Percentiles rank a stretch among this genome's conserved stretches.
Evolutionary conservation across 1,140 invertebrate species (phyloP).

Genomic region (Zaprionus kolodkinae): DNA sequence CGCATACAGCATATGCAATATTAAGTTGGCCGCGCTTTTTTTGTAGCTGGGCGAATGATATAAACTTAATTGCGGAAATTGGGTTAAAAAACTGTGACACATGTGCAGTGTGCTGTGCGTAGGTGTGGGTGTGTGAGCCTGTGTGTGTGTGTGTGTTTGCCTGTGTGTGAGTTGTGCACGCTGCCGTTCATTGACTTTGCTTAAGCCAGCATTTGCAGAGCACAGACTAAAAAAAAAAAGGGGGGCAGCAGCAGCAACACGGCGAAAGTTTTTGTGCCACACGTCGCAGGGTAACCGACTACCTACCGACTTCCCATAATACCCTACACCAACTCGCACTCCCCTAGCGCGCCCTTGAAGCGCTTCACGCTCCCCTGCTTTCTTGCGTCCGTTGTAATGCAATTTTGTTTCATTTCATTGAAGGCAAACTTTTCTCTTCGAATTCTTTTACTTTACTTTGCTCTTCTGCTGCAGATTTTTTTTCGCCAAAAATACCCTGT

Average conservation of each 20-base stretch:
- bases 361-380: slow-evolving; percentile 35
- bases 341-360: slow-evolving; percentile 34
- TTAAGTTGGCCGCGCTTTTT: slow-evolving; percentile 36
- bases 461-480: slow-evolving; percentile 30
- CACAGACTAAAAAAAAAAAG: slow-evolving; percentile 48
- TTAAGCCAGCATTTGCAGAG: slow-evolving; percentile 64
- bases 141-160: slow-evolving; percentile 9
- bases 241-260: slow-evolving; percentile 35
- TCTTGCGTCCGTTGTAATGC: slow-evolving; percentile 76
- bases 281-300: slow-evolving; percentile 50
- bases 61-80: slow-evolving; percentile 82
- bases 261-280: slow-evolving; percentile 72
- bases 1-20: slow-evolving; percentile 17
- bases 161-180: slow-evolving; percentile 14
- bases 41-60: slow-evolving; percentile 64
- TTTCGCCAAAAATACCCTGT: neutral
- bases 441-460: slow-evolving; percentile 79
- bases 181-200: slow-evolving; percentile 75
- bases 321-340: too few relatives aligned
- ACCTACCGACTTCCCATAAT: too few relatives aligned
- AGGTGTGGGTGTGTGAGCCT: slow-evolving; percentile 26
- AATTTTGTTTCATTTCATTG: slow-evolving; percentile 83
- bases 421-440: slow-evolving; percentile 75
- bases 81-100: slow-evolving; percentile 81
- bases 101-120: slow-evolving; percentile 54